Evolutionary conservation across 2,113 vertebrate genomes (phyloP).

Genomic region (Alexandromys fortis): DNA sequence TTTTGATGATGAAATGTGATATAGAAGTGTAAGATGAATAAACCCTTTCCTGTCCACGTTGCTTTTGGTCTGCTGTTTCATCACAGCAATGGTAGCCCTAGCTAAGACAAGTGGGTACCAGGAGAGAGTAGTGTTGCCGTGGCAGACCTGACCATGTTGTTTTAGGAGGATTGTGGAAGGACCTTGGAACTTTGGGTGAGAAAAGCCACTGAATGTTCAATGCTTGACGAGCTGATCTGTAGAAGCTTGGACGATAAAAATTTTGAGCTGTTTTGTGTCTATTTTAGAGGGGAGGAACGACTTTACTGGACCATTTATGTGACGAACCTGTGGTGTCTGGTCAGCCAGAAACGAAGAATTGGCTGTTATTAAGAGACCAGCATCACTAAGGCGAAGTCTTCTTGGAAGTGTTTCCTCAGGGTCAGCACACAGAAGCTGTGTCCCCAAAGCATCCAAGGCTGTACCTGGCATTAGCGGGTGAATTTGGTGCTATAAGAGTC

Average conservation of each 20-base stretch:
- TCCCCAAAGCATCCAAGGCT: neutral
- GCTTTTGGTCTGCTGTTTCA: neutral
- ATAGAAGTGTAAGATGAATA: neutral
- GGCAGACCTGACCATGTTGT: neutral
- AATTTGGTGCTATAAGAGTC: neutral
- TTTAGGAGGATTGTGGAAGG: neutral
- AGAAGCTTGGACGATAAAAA: neutral
- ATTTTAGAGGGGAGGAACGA: neutral
- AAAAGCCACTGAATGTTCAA: neutral
- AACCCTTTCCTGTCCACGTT: neutral
- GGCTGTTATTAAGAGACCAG: neutral
- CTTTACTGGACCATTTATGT: neutral
- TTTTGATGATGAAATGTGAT: neutral
- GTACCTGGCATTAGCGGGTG: neutral
- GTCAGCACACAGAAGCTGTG: neutral
- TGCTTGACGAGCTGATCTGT: neutral
- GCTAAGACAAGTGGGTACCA: neutral
- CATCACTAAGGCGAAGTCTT: neutral
- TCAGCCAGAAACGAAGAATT: neutral
- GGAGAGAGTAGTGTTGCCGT: neutral
- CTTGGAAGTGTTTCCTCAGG: neutral
- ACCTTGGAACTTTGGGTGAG: neutral
- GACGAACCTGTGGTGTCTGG: too few species aligned
- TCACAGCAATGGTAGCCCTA: neutral
- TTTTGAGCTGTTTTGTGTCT: neutral